Base-by-base conservation (phyloP, 1,140 invertebrate genomes). In the Drosophila kohkoa region DNA sequence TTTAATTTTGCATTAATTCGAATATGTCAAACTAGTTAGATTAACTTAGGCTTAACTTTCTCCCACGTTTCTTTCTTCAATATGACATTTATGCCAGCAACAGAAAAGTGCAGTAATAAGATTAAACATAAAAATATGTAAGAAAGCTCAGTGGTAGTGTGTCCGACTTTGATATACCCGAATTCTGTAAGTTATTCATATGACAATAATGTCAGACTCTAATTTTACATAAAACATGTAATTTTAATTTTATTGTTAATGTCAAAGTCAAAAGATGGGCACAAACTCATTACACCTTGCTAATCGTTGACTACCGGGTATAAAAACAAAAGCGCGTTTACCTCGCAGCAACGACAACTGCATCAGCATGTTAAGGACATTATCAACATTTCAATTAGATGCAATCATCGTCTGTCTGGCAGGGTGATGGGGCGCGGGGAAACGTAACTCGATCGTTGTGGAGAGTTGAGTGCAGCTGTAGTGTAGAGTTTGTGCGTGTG, bases 311-410 rank as follows among this genome's bases (percentile, higher is more conserved):
- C 11, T 13, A 7, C 11, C n/a, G 41, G 41, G 30, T 11, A 49
- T 2, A 7, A 35, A n/a, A 54, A 54, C 30, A 54, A 54, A 72
- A 74, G 48, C 64, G 41, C 38, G 63, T 67, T 68, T 77, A 57
- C 60, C 62, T 73, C 43, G 54, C 55, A 41, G 43, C 35, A 59
- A 55, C 32, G 67, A 54, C 46, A 72, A 41, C 59, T 43, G 16
- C 30, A 48, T 20, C 45, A 65, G 66, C 60, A 85, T 74, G 78
- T 77, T 89, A 89, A 89, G 85, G 85, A 90, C 85, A 89, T 85
- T 73, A 89, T 85, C 85, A 89, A 85, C 86, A 89, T 89, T 89
- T 85, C 85, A 89, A 89, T 89, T 90, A 81, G 49, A 69, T 81
- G 78, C 72, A 89, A 89, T 89, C 83, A 87, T 75, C 65, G 54